phyloP scores from a whole-genome alignment of 2,888 invertebrate species.

The Lithophane semibrunnea region DNA sequence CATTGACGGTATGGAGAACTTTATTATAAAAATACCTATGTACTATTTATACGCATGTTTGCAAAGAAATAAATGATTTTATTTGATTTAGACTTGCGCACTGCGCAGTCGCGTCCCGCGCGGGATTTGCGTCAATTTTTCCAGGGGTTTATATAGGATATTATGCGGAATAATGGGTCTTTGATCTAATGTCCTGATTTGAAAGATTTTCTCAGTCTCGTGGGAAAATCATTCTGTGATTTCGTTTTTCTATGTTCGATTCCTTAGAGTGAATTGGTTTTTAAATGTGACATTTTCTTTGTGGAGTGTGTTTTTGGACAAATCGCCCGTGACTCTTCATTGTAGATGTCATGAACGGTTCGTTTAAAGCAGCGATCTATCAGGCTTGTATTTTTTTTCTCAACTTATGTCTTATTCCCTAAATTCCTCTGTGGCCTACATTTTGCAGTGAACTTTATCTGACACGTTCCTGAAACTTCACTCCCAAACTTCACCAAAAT shows the following conservation, averaged over 20 bases:
- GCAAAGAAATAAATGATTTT: too few relatives aligned
- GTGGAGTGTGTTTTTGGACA: not conserved
- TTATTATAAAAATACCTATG: too few relatives aligned
- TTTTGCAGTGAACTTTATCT: not conserved
- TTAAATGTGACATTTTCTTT: not conserved
- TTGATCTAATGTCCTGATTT: conserved; percentile 32
- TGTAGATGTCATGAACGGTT: too few relatives aligned
- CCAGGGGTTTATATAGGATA: not conserved
- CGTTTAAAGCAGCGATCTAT: too few relatives aligned
- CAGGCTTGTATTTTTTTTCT: not conserved
- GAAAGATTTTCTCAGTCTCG: not conserved
- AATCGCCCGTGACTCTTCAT: not conserved
- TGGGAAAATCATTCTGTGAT: conserved; percentile 12
- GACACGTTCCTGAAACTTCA: not conserved
- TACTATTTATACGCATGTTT: too few relatives aligned
- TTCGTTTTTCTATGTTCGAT: conserved; percentile 26
- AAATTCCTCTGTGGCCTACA: not conserved
- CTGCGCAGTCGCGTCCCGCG: not conserved
- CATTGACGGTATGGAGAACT: too few relatives aligned
- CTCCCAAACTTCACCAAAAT: conserved; percentile 21
- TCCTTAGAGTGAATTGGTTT: not conserved
- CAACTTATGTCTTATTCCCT: not conserved
- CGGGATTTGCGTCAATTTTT: not conserved
- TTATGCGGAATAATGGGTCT: conserved; percentile 18
- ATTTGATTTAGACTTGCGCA: not conserved